These are phyloP conservation scores for Belgica antarctica DNA, from an alignment of 2,888 invertebrate genomes.

Conservation along the genomic window DNA sequence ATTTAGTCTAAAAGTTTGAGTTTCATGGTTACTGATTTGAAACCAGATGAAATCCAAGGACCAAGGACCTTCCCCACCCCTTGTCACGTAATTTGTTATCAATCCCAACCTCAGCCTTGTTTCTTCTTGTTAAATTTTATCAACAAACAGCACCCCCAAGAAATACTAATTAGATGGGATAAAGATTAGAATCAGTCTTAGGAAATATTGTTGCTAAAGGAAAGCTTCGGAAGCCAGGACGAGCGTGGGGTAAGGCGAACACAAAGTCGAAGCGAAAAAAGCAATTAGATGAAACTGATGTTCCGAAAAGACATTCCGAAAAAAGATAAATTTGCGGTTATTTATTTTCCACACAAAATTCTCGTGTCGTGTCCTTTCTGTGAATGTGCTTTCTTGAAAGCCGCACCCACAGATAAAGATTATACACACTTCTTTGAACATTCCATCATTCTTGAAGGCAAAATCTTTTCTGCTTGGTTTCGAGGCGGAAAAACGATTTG, in stretches of 20 bases:
- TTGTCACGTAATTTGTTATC: too few relatives aligned
- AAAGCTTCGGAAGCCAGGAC: neutral
- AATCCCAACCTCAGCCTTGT: too few relatives aligned
- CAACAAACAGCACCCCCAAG: constrained; percentile 21
- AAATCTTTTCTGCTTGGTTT: neutral
- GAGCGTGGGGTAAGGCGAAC: neutral
- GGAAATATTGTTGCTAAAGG: constrained; percentile 5
- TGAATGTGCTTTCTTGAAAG: neutral
- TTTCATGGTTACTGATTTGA: too few relatives aligned
- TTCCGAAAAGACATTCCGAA: constrained; percentile 12
- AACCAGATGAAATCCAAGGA: too few relatives aligned
- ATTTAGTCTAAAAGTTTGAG: too few relatives aligned
- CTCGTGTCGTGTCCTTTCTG: constrained; percentile 1
- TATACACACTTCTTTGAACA: constrained; percentile 7
- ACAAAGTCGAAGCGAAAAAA: constrained; percentile 6
- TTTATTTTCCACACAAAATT: neutral
- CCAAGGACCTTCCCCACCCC: too few relatives aligned
- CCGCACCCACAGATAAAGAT: neutral
- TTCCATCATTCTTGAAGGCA: constrained; percentile 4
- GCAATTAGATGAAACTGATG: constrained; percentile 32
- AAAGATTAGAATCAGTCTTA: constrained; percentile 39
- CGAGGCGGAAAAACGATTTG: neutral
- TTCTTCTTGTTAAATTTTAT: constrained; percentile 10
- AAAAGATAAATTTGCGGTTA: constrained; percentile 31
- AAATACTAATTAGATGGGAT: constrained; percentile 44